These are phyloP conservation scores for Epizoanthus rinbou DNA, from an alignment of 92 coral and sea anemone genomes.

Conservation along the genomic window DNA sequence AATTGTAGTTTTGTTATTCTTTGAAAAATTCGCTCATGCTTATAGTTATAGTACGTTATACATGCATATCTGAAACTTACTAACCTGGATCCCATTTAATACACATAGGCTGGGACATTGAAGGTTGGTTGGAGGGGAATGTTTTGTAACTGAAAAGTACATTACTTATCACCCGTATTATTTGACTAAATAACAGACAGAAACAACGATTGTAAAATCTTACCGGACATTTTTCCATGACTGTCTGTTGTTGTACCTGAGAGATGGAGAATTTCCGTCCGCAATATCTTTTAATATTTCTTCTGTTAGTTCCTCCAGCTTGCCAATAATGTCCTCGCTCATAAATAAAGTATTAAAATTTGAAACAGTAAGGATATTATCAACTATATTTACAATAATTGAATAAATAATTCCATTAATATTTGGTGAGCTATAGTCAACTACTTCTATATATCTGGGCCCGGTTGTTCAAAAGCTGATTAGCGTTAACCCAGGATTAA, in stretches of 20 bases:
- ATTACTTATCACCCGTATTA: not conserved
- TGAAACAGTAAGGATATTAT: not conserved
- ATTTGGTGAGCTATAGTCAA: no score
- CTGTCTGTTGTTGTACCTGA: constrained; percentile 76
- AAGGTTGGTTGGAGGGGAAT: no score
- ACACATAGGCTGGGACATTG: no score
- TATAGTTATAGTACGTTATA: no score
- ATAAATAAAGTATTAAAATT: not conserved
- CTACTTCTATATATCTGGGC: no score
- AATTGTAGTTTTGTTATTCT: no score
- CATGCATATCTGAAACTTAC: no score
- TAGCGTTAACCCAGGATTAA: no score
- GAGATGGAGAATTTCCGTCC: constrained; percentile 65
- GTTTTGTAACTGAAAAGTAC: no score
- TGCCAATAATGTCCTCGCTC: constrained; percentile 75
- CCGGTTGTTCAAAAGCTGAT: no score
- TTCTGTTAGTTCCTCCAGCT: constrained; percentile 72
- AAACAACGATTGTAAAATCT: constrained; percentile 1
- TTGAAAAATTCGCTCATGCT: no score
- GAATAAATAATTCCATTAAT: not conserved
- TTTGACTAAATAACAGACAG: not conserved
- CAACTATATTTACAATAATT: not conserved
- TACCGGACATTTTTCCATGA: constrained; percentile 89
- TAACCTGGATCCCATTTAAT: no score
- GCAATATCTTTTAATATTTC: constrained; percentile 58